These are phyloP conservation scores for Jacana jacana DNA, from an alignment of 2,113 vertebrate species.

Conservation along the genomic window DNA sequence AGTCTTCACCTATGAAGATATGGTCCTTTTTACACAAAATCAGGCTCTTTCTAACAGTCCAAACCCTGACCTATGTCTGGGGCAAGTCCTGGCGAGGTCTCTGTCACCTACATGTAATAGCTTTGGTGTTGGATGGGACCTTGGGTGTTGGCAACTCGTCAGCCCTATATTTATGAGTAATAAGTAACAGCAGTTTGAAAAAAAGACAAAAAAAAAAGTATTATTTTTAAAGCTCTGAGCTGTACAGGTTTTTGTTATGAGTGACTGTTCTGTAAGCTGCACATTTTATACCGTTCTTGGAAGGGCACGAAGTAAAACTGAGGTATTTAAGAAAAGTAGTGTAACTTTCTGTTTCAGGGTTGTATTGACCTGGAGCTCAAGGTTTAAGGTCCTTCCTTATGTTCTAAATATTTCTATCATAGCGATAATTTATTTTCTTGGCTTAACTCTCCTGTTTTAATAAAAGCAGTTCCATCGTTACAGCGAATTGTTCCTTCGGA, in stretches of 20 bases:
- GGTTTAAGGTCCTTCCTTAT: not conserved
- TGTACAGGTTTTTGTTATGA: slow-evolving; percentile 75
- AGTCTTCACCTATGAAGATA: slow-evolving; percentile 18
- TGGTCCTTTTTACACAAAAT: not conserved
- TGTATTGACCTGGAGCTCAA: slow-evolving; percentile 36
- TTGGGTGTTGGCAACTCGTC: not conserved
- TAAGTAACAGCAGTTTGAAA: not conserved
- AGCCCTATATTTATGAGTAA: slow-evolving; percentile 50
- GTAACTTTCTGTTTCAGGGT: slow-evolving; percentile 1
- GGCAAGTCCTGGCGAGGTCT: not conserved
- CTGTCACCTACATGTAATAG: not conserved
- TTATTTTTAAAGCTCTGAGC: slow-evolving; percentile 58
- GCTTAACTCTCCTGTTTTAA: slow-evolving; percentile 58
- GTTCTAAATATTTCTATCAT: slow-evolving; percentile 44
- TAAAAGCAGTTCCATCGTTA: slow-evolving; percentile 42
- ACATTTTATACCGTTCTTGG: slow-evolving; percentile 66
- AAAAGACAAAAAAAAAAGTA: not conserved
- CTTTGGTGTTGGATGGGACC: slow-evolving; percentile 40
- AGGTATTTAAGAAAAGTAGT: slow-evolving; percentile 56
- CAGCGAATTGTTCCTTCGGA: not conserved
- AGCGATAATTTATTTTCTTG: slow-evolving; percentile 70
- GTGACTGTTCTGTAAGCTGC: slow-evolving; percentile 70
- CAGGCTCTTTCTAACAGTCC: not conserved
- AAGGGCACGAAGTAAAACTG: slow-evolving; percentile 14
- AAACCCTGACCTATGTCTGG: not conserved